Percentiles rank a stretch among this genome's conserved stretches.
Evolutionary conservation across 2,888 invertebrate species (phyloP).

Genomic region (Anarsia innoxiella): DNA sequence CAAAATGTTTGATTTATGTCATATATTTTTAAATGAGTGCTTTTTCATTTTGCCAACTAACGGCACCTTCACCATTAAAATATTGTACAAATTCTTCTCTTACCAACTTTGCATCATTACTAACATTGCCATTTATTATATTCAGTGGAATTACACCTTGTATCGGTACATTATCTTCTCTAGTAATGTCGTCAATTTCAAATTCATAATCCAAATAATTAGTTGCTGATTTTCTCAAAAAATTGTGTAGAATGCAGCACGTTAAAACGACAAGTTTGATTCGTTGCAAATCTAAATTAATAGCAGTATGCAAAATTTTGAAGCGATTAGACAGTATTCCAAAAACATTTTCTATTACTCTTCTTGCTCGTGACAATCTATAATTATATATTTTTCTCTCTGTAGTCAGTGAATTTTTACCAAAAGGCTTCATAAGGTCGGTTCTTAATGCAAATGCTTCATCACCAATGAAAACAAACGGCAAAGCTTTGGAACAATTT

Average conservation of each 20-base stretch:
- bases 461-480: constrained; percentile 6
- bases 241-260: constrained; percentile 2
- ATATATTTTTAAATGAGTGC: background rate
- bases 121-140: background rate
- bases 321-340: background rate
- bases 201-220: background rate
- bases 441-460: constrained; percentile 6
- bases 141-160: background rate
- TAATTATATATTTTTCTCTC: constrained; percentile 3
- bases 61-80: background rate
- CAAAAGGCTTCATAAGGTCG: constrained; percentile 4
- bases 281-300: background rate
- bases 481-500: background rate
- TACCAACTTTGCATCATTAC: background rate
- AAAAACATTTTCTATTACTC: constrained; percentile 3
- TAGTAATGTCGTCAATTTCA: background rate
- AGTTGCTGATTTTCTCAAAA: background rate
- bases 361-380: constrained; percentile 5
- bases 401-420: background rate
- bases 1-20: too few species aligned
- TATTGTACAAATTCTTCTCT: background rate
- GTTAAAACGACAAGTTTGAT: background rate
- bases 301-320: constrained; percentile 1
- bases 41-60: background rate
- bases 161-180: background rate